A percentile compares a stretch with the other conserved stretches of the same genome.
These are phyloP conservation scores for Exephanes ischioxanthus DNA, from an alignment of 2,888 invertebrate genomes.

Conservation along the genomic window DNA sequence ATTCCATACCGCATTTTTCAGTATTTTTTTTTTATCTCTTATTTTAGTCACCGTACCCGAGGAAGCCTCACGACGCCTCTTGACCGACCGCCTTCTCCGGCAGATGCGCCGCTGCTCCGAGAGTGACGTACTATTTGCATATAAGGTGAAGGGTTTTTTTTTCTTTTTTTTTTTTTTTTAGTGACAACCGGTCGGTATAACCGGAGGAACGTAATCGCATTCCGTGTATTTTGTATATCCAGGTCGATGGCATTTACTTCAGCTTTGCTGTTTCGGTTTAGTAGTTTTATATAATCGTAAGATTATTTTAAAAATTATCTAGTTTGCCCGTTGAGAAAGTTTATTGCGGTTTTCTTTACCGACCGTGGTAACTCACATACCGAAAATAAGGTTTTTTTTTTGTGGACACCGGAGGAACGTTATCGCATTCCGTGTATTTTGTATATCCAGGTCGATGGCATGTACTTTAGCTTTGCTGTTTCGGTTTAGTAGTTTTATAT, in stretches of 20 bases:
- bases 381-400: no score
- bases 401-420: no score
- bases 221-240: neutral
- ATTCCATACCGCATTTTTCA: slow-evolving; percentile 20
- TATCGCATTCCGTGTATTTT: no score
- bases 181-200: neutral
- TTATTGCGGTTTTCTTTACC: neutral
- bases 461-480: no score
- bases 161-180: neutral
- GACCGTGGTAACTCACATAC: neutral
- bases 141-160: neutral
- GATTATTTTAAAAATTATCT: neutral
- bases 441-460: no score
- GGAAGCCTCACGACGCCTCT: slow-evolving; percentile 58
- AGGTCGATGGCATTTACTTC: neutral
- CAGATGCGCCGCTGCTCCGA: neutral
- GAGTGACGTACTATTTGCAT: neutral
- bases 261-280: no score
- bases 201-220: neutral
- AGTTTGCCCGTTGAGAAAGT: neutral
- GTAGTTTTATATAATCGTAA: neutral
- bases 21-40: slow-evolving; percentile 8
- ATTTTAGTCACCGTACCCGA: slow-evolving; percentile 14
- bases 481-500: no score
- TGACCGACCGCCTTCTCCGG: slow-evolving; percentile 46